phyloP scores from a whole-genome alignment of 2,797 vertebrate genomes.

The Coluber constrictor region DNA sequence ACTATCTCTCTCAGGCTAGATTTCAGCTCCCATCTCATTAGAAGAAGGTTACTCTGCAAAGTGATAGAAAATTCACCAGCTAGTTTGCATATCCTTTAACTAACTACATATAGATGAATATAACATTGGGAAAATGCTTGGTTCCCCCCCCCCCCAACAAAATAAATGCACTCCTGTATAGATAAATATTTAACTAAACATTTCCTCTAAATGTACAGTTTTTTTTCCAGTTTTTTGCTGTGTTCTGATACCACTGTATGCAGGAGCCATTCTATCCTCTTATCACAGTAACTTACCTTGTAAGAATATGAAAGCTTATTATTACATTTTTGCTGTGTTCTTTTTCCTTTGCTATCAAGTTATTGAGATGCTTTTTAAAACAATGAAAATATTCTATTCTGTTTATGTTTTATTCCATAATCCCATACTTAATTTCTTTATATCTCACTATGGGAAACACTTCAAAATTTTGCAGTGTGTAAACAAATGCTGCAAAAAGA shows the following conservation, averaged over 20 bases:
- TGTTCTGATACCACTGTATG: neutral
- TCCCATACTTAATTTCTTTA: constrained; percentile 50
- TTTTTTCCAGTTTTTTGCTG: too few relatives aligned
- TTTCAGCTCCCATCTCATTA: neutral
- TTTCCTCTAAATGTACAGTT: neutral
- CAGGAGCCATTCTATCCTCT: neutral
- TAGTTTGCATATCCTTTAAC: neutral
- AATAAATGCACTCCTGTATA: neutral
- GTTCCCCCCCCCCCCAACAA: neutral
- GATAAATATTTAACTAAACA: neutral
- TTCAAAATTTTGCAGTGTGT: constrained; percentile 29
- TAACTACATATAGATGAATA: neutral
- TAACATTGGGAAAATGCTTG: neutral
- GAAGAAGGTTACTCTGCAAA: neutral
- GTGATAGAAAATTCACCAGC: neutral
- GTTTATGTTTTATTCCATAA: constrained; percentile 14
- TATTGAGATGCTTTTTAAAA: neutral
- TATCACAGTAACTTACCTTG: neutral
- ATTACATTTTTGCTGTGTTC: neutral
- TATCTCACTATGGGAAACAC: constrained; percentile 41
- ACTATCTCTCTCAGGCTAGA: neutral
- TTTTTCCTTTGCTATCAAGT: neutral
- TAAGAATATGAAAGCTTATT: neutral
- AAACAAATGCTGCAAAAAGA: constrained; percentile 17
- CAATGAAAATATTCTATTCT: neutral